Evolutionary conservation across 2,113 vertebrate species (phyloP).

Genomic region (Microcebus jonahi): DNA sequence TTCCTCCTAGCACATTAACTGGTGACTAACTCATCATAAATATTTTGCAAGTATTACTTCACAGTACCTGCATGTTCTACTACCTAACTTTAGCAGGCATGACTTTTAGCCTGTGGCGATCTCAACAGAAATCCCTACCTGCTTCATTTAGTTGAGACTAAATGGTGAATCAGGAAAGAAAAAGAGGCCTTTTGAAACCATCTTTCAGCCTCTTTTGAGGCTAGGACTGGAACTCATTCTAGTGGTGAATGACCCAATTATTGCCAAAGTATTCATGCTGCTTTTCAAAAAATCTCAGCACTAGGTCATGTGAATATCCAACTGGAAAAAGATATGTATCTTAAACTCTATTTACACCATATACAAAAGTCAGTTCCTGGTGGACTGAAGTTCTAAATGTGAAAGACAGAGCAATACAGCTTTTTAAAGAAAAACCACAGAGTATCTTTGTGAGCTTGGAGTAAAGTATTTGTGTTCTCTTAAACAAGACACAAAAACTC

Average conservation of each 20-base stretch:
- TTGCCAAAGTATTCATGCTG: not conserved
- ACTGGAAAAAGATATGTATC: not conserved
- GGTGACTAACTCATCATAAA: not conserved
- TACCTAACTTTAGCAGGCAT: not conserved
- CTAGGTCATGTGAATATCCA: not conserved
- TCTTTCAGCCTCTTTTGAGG: not conserved
- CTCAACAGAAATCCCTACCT: not conserved
- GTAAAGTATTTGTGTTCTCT: slow-evolving; percentile 16
- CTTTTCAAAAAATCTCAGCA: not conserved
- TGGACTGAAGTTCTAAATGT: not conserved
- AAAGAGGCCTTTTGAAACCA: not conserved
- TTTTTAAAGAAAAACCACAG: slow-evolving; percentile 39
- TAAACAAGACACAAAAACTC: not conserved
- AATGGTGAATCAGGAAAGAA: not conserved
- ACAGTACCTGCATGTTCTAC: not conserved
- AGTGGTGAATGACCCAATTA: not conserved
- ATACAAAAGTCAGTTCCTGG: not conserved
- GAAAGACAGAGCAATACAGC: not conserved
- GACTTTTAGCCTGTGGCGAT: not conserved
- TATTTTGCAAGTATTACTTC: not conserved
- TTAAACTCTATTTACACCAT: slow-evolving; percentile 4
- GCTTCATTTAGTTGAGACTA: slow-evolving; percentile 8
- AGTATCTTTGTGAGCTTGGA: not conserved
- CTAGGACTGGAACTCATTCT: not conserved
- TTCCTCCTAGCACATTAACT: slow-evolving; percentile 24